Base-by-base conservation (phyloP, 1,140 invertebrate genomes). In the Oscheius sp. region DNA sequence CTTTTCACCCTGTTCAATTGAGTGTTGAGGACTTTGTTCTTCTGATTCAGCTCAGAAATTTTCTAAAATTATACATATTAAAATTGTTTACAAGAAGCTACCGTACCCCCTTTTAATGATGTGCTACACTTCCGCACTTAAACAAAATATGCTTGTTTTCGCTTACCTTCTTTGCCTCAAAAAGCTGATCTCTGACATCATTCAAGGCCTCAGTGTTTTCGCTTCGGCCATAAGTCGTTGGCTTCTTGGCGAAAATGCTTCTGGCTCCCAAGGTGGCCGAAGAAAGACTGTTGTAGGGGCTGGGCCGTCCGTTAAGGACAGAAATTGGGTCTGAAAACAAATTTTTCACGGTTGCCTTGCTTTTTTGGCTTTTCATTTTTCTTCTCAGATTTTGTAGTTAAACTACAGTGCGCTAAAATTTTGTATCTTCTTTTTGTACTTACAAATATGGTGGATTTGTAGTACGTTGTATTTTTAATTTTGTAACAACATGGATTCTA, bases 1-100 rank as follows among this genome's bases (percentile, higher is more conserved):
- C 49, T 55, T 23, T 15, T 55, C 7, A 55, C 49, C 23, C 49
- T 7, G 28, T 55, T 55, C 49, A 55, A 26, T 23, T 55, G 49
- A 7, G 49, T 55, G 49, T 55, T 55, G 49, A 55, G 49, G 23
- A 55, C 49, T 26, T 55, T 55, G 28, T 55, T 55, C 23, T 55
- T 55, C 49, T 55, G 49, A 26, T 55, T 55, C 7, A 55, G 49
- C 49, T 55, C 49, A 4, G 49, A 15, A 23, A 55, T 55, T 55
- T 55, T 15, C 49, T 55, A 23, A 55, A 55, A 23, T 23, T 4
- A 55, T 55, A 20, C 7, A 13, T 55, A 23, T 55, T 7, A 7
- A n/a, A n/a, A n/a, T n/a, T n/a, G n/a, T n/a, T n/a, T n/a, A n/a
- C n/a, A n/a, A n/a, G n/a, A n/a, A n/a, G n/a, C n/a, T n/a, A n/a